These are phyloP conservation scores for Arvicanthis niloticus DNA, from an alignment of 2,113 vertebrate genomes.

Conservation along the genomic window DNA sequence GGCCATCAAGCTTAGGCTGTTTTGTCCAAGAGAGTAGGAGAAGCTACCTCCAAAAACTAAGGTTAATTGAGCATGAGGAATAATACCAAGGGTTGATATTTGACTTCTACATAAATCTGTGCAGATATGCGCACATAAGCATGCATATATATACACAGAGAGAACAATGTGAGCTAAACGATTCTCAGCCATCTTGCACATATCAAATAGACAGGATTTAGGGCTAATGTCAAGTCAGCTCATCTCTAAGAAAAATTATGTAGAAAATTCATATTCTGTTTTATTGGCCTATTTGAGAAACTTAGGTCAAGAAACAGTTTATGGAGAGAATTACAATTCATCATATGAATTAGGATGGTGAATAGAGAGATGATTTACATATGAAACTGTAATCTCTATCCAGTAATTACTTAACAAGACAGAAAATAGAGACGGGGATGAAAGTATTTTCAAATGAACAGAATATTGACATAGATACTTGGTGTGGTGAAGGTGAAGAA, in stretches of 20 bases:
- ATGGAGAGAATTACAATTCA: slow-evolving; percentile 58
- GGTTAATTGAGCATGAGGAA: neutral
- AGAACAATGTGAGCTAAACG: neutral
- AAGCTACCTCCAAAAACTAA: neutral
- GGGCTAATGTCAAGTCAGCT: neutral
- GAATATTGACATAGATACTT: slow-evolving; percentile 11
- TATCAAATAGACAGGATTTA: neutral
- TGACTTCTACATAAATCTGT: neutral
- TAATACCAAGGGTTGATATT: neutral
- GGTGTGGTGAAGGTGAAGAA: neutral
- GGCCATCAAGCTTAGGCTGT: neutral
- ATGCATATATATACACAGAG: neutral
- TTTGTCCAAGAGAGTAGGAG: neutral
- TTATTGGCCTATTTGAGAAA: slow-evolving; percentile 30
- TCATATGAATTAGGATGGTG: neutral
- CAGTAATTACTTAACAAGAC: slow-evolving; percentile 45
- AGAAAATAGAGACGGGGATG: slow-evolving; percentile 1
- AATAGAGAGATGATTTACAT: slow-evolving; percentile 25
- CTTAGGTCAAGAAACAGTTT: slow-evolving; percentile 12
- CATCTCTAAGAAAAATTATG: neutral
- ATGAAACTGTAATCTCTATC: neutral
- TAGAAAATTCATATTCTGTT: neutral
- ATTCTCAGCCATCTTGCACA: neutral
- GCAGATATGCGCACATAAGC: no score
- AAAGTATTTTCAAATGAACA: slow-evolving; percentile 19